Percentiles rank a stretch among this genome's conserved stretches.
These are phyloP conservation scores for Odontocolon sp. DNA, from an alignment of 2,888 invertebrate genomes.

Conservation along the genomic window DNA sequence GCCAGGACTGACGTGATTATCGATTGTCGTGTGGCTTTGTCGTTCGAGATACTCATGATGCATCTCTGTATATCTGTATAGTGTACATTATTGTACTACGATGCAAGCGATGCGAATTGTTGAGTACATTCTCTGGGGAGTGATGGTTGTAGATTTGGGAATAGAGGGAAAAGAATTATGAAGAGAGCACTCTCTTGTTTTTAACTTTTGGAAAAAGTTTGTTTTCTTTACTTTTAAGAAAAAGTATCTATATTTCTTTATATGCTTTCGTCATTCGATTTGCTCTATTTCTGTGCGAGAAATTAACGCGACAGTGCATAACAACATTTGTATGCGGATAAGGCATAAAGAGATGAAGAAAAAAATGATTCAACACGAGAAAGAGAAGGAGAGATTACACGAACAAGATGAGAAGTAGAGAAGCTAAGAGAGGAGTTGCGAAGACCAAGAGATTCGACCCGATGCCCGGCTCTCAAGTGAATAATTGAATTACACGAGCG, in stretches of 20 bases:
- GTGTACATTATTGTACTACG: background rate
- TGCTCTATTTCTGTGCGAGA: background rate
- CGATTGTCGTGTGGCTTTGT: constrained; percentile 12
- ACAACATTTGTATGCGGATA: background rate
- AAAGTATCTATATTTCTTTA: too few species aligned
- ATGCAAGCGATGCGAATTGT: constrained; percentile 8
- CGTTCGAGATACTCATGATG: too few species aligned
- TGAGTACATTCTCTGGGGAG: background rate
- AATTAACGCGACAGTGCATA: background rate
- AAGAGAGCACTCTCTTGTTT: background rate
- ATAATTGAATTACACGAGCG: constrained; percentile 76
- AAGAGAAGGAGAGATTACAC: background rate
- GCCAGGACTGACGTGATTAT: constrained; percentile 66
- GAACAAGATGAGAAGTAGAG: constrained; percentile 19
- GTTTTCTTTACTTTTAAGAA: too few species aligned
- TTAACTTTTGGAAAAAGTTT: too few species aligned
- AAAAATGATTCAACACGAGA: background rate
- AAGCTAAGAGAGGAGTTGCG: too few species aligned
- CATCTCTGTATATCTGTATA: too few species aligned
- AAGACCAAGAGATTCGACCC: constrained; percentile 30
- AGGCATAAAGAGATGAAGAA: background rate
- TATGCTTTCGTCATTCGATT: too few species aligned
- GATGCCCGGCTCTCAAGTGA: constrained; percentile 69
- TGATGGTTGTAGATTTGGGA: constrained; percentile 5
- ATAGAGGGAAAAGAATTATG: background rate